These are phyloP conservation scores for Centruroides sculpturatus DNA, from an alignment of 1,140 invertebrate genomes.

Conservation along the genomic window DNA sequence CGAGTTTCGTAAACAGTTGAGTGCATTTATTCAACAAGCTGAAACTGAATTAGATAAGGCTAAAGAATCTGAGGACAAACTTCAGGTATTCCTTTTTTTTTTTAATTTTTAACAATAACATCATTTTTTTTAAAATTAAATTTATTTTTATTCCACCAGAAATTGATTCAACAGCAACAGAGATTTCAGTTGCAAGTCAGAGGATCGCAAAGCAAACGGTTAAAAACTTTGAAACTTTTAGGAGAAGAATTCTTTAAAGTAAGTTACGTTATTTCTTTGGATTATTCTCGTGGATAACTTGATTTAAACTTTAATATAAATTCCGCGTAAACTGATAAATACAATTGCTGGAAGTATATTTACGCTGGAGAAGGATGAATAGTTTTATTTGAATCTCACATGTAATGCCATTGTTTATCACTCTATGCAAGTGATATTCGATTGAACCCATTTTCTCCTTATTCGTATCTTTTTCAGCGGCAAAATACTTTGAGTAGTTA, in stretches of 20 bases:
- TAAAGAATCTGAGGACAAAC: constrained; percentile 8
- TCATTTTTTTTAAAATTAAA: neutral
- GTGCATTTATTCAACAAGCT: constrained; percentile 4
- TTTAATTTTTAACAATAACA: too few relatives aligned
- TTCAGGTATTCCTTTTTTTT: neutral
- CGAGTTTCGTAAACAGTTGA: constrained; percentile 6
- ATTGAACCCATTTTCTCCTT: too few relatives aligned
- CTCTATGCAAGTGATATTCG: too few relatives aligned
- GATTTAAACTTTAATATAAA: too few relatives aligned
- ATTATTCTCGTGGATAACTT: too few relatives aligned
- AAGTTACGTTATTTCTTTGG: neutral
- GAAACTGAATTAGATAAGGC: constrained; percentile 10
- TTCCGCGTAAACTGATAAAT: too few relatives aligned
- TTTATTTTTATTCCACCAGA: neutral
- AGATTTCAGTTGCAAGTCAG: constrained; percentile 6
- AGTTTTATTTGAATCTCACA: too few relatives aligned
- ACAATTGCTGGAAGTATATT: too few relatives aligned
- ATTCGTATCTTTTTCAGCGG: too few relatives aligned
- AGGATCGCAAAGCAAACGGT: constrained; percentile 3
- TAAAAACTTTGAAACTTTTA: constrained; percentile 7
- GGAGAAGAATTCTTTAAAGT: constrained; percentile 12
- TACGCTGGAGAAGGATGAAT: too few relatives aligned
- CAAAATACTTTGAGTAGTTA: too few relatives aligned
- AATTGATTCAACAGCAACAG: constrained; percentile 7
- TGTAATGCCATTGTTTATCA: too few relatives aligned